Evolutionary conservation across 2,888 invertebrate genomes (phyloP).

Genomic region (Apamea crenata): DNA sequence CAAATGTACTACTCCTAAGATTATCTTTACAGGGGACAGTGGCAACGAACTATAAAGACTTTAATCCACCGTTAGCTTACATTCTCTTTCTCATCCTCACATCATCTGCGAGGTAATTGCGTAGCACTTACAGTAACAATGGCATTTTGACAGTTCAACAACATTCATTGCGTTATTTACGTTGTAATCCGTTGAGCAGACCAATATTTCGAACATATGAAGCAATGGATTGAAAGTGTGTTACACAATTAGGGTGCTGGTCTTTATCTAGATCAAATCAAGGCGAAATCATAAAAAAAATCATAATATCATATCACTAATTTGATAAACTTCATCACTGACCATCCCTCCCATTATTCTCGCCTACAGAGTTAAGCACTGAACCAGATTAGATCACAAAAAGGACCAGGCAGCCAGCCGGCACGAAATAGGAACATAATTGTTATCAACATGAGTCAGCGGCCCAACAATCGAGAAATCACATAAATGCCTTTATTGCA

Average conservation of each 20-base stretch:
- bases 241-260: too few species aligned
- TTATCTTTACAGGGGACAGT: too few species aligned
- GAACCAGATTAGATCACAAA: conserved; percentile 54
- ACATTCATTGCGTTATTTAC: not conserved
- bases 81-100: not conserved
- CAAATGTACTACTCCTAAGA: too few species aligned
- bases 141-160: not conserved
- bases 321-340: not conserved
- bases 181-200: too few species aligned
- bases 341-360: not conserved
- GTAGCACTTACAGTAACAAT: not conserved
- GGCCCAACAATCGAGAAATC: conserved; percentile 61
- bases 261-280: too few species aligned
- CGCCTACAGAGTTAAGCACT: not conserved
- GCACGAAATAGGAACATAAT: conserved; percentile 49
- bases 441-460: conserved; percentile 65
- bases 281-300: too few species aligned
- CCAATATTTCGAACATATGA: not conserved
- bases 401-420: conserved; percentile 18
- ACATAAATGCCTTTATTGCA: conserved; percentile 69
- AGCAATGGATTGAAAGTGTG: not conserved
- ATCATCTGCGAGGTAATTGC: not conserved
- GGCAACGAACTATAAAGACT: not conserved
- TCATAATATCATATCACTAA: too few species aligned
- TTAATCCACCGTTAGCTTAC: too few species aligned